Percentiles rank a stretch among this genome's conserved stretches.
phyloP scores from a whole-genome alignment of 2,888 invertebrate genomes.

The Leptopilina myrica region DNA sequence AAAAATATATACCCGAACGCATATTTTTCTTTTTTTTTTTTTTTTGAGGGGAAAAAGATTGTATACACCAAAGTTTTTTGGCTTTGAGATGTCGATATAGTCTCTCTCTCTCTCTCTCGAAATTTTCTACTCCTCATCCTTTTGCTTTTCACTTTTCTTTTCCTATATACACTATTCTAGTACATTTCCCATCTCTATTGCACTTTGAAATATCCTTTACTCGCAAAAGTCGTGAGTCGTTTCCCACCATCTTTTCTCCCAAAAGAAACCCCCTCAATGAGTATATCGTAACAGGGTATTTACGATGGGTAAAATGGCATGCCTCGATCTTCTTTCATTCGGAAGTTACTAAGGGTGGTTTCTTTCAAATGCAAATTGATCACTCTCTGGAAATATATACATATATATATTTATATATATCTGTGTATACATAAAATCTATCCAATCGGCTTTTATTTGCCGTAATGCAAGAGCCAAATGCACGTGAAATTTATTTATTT shows the following conservation, averaged over 20 bases:
- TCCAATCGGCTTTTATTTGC: constrained; percentile 24
- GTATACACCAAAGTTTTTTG: constrained; percentile 18
- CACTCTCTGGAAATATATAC: constrained; percentile 37
- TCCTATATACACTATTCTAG: not conserved
- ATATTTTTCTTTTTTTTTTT: constrained; percentile 18
- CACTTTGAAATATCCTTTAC: not conserved
- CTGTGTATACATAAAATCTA: no score
- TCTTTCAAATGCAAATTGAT: constrained; percentile 73
- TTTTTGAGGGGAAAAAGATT: not conserved
- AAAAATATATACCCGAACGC: constrained; percentile 3
- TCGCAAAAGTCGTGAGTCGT: not conserved
- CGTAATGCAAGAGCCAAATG: not conserved
- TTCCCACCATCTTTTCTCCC: constrained; percentile 10
- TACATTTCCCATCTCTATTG: not conserved
- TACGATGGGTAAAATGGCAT: constrained; percentile 66
- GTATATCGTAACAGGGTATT: constrained; percentile 65
- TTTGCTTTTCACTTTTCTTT: not conserved
- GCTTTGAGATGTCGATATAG: constrained; percentile 21
- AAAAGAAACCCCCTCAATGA: not conserved
- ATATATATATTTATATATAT: no score
- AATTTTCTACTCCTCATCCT: constrained; percentile 16
- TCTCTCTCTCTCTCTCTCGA: no score
- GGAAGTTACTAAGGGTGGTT: constrained; percentile 49
- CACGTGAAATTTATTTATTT: not conserved
- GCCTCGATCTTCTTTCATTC: constrained; percentile 59